Base-by-base conservation (phyloP, 2,888 invertebrate species). In the Hemicrepidius hirtus region DNA sequence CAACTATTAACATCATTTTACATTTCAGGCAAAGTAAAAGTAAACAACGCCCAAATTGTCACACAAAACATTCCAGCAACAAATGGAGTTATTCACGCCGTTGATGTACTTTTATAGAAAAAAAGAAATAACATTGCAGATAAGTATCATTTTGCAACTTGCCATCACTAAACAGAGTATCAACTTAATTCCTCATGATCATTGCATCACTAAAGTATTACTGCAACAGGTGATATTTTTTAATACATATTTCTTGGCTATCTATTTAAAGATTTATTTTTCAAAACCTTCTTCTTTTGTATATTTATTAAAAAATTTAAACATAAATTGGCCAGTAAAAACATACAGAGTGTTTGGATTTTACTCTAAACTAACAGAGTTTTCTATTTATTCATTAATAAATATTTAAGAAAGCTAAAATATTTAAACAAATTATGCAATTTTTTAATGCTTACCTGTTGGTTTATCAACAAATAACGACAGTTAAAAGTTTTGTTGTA, bases 41-140 rank as follows among this genome's bases (percentile, higher is more conserved):
- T 95, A 76, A 96, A 96, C 86, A 94, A 95, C 83, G 92, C 92
- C 18, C 92, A 92, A 84, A 93, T 96, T 82, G 87, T 94, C 74
- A 94, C 95, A 59, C 94, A 94, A 85, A 95, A 96, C 86, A 94
- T 95, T 80, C 95, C 96, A 62, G 92, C 95, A 63, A 95, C 95
- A 64, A 96, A 96, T 85, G 95, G 96, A 78, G 95, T 96, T 71
- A 92, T 96, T 80, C 95, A 96, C 85, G 95, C 94, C 9, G 88
- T 95, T 75, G 95, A 96, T 81, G 88, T 90, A 28, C 88, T 92
- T 49, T 86, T 93, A 74, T 92, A 89, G 89, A 55, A 13, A 18
- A 37, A 68, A 13, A 32, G 12, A 18, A 16, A n/a, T 57, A 59
- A 20, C 20, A 16, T 21, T 40, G 37, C 18, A 41, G 12, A 20